These are phyloP conservation scores for Rhorus exstirpatorius DNA, from an alignment of 2,888 invertebrate genomes.

Conservation along the genomic window DNA sequence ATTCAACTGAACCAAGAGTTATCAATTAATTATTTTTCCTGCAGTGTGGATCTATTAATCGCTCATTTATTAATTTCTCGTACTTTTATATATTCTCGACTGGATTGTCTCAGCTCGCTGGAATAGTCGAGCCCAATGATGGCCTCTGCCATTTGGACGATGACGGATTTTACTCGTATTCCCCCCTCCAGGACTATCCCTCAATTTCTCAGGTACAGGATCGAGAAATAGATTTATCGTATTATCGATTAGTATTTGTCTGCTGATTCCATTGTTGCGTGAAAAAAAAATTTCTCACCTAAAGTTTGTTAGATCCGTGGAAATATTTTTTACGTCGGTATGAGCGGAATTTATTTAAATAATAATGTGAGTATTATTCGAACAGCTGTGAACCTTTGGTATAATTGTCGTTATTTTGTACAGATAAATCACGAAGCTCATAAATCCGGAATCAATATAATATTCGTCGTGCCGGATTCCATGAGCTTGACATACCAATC, in stretches of 20 bases:
- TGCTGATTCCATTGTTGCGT: too few relatives aligned
- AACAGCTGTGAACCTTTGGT: not conserved
- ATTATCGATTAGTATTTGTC: too few relatives aligned
- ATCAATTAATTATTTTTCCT: too few relatives aligned
- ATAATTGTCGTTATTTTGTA: not conserved
- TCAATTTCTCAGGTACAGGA: conserved; percentile 89
- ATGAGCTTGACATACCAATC: conserved; percentile 76
- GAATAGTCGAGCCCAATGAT: conserved; percentile 91
- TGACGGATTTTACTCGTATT: conserved; percentile 88
- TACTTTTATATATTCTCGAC: not conserved
- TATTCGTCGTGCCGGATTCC: conserved; percentile 90
- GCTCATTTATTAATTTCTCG: too few relatives aligned
- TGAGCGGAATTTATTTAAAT: too few relatives aligned
- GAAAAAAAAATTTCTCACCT: too few relatives aligned
- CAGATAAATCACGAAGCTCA: conserved; percentile 89
- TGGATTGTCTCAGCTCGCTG: conserved; percentile 86
- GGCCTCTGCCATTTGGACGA: conserved; percentile 89
- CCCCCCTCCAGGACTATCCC: conserved; percentile 91
- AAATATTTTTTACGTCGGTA: too few relatives aligned
- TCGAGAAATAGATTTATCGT: not conserved
- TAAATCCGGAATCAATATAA: conserved; percentile 91
- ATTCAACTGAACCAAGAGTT: too few relatives aligned
- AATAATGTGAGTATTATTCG: too few relatives aligned
- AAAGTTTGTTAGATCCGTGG: too few relatives aligned
- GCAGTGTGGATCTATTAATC: too few relatives aligned